Base-by-base conservation (phyloP, 2,113 vertebrate genomes). In the Lichenostomus cassidix region DNA sequence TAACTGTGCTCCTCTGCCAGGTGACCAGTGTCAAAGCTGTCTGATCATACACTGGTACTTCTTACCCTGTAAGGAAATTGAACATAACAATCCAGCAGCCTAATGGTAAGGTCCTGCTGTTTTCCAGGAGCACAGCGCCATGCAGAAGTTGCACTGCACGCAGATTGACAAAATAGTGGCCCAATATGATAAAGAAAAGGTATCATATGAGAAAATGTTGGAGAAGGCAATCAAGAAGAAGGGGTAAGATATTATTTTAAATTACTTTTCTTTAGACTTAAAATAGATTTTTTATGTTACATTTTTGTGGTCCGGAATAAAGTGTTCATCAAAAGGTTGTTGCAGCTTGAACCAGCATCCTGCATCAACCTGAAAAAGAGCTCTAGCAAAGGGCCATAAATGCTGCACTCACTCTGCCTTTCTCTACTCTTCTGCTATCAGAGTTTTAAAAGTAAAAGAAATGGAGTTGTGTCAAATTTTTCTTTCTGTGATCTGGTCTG, bases 191-290 rank as follows among this genome's bases (percentile, higher is more conserved):
- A 99, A 99, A 95, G 99, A 99, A 89, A 99, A 99, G 85, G 97
- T 97, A 2, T 98, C 97, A 25, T 97, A 99, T 15, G 99, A 99
- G 97, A 99, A 99, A 94, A 98, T 98, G 79, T 95, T 99, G 91
- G 99, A 99, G 96, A 99, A 99, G 95, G 98, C 99, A 62, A 98
- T 99, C 95, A 99, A 99, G 98, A 99, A 99, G 96, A 98, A 98
- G 62, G 99, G 99, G 99, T 99, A 98, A 98, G 94, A 90, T 89
- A 13, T 12, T 71, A n/a, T 60, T 85, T 92, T 37, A 9, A 55
- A 11, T 46, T 63, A 7, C 50, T 52, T 70, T 74, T 52, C 75
- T 68, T 69, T 39, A 53, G 39, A 53, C 12, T 58, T 60, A 25
- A 79, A 83, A 12, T 41, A 73, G 12, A 44, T 87, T 67, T 69